A percentile compares a stretch with the other conserved stretches of the same genome.
These are phyloP conservation scores for Graptemys geographica DNA, from an alignment of 2,797 vertebrate genomes.

Conservation along the genomic window DNA sequence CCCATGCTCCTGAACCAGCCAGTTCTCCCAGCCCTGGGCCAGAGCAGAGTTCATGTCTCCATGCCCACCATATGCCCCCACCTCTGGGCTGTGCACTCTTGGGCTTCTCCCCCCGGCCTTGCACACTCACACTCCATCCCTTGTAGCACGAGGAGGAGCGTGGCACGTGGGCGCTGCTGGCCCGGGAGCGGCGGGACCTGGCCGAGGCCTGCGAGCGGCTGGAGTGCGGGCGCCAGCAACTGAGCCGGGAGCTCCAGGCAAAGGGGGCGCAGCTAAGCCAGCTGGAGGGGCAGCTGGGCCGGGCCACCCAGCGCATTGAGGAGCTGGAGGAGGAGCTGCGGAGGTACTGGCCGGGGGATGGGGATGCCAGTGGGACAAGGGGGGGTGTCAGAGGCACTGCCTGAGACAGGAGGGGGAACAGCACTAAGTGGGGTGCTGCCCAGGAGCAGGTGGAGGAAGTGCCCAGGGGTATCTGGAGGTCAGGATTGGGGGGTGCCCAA, in stretches of 20 bases:
- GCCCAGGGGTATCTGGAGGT: too few species aligned
- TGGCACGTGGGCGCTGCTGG: constrained; percentile 56
- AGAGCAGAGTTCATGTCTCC: not conserved
- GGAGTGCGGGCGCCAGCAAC: constrained; percentile 68
- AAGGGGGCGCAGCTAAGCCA: constrained; percentile 83
- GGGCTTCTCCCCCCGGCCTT: not conserved
- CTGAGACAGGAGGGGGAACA: too few species aligned
- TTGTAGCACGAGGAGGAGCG: constrained; percentile 74
- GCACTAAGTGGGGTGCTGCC: not conserved
- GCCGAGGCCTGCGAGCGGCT: constrained; percentile 70
- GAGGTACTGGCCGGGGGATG: constrained; percentile 72
- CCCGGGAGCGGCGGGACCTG: constrained; percentile 14
- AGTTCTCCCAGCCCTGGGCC: not conserved
- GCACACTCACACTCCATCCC: not conserved
- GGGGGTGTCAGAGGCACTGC: not conserved
- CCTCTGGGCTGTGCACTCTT: not conserved
- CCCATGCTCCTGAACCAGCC: not conserved
- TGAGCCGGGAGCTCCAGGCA: constrained; percentile 83
- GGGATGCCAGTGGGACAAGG: not conserved
- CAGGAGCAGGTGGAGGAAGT: too few species aligned
- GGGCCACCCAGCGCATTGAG: constrained; percentile 72
- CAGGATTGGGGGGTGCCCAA: not conserved
- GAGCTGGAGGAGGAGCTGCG: constrained; percentile 80
- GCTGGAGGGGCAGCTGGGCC: constrained; percentile 84
- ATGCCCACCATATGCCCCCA: not conserved